phyloP scores from a whole-genome alignment of 1,140 invertebrate species.

The Arion vulgaris region DNA sequence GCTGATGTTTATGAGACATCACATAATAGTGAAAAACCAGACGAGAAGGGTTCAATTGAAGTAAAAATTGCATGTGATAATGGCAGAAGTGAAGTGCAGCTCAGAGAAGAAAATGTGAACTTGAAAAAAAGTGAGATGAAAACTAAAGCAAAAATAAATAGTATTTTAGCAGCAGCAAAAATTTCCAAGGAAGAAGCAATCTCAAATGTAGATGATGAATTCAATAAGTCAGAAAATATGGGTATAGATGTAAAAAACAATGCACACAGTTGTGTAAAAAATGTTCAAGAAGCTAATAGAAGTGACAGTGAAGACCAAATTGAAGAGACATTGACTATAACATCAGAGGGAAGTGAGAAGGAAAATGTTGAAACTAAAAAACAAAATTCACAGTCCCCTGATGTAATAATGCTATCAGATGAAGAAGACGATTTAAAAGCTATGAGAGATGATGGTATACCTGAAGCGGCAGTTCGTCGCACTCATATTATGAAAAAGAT shows the following conservation, averaged over 20 bases:
- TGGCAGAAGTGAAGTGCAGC: not conserved
- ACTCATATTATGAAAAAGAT: constrained; percentile 48
- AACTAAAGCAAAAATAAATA: not conserved
- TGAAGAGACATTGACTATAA: constrained; percentile 34
- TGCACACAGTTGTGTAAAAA: not conserved
- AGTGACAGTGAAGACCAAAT: constrained; percentile 15
- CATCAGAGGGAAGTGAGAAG: constrained; percentile 53
- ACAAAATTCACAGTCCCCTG: constrained; percentile 39
- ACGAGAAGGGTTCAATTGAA: not conserved
- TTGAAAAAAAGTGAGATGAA: not conserved
- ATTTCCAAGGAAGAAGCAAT: not conserved
- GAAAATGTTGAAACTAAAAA: constrained; percentile 50
- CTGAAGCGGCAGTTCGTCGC: constrained; percentile 37
- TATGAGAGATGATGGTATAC: not conserved
- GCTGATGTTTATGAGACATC: not conserved
- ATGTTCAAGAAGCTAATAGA: not conserved
- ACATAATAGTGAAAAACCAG: not conserved
- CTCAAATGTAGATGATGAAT: not conserved
- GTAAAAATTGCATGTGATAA: not conserved
- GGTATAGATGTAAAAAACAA: not conserved
- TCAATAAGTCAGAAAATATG: not conserved
- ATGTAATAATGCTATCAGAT: constrained; percentile 63
- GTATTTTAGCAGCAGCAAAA: not conserved
- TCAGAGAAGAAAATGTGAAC: not conserved
- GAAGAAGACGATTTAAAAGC: constrained; percentile 47